Percentiles rank a stretch among this genome's conserved stretches.
Evolutionary conservation across 2,888 invertebrate species (phyloP).

Genomic region (Chelonus formosanus): DNA sequence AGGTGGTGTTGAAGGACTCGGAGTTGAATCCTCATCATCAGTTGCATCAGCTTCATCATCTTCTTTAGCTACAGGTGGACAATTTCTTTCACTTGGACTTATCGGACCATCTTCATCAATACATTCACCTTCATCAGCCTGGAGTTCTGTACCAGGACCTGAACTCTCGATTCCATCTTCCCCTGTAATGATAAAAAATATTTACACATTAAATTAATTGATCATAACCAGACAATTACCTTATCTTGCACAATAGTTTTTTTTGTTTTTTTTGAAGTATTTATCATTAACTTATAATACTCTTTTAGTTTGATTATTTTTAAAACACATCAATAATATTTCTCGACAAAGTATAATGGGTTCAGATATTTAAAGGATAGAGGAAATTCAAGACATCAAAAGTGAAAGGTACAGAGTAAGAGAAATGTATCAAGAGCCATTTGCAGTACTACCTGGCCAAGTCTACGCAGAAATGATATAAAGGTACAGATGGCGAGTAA

Average conservation of each 20-base stretch:
- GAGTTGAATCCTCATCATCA: conserved; percentile 61
- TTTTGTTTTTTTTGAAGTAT: background rate
- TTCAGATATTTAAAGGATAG: background rate
- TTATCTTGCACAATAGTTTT: background rate
- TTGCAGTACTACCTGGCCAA: conserved; percentile 22
- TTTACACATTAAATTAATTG: background rate
- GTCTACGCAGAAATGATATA: conserved; percentile 46
- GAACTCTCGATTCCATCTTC: conserved; percentile 66
- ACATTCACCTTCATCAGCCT: conserved; percentile 71
- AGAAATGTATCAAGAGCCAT: conserved; percentile 19
- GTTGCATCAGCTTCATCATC: conserved; percentile 67
- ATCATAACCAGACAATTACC: background rate
- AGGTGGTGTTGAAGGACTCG: conserved; percentile 54
- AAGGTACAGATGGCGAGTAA: conserved; percentile 55
- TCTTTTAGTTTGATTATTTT: too few relatives aligned
- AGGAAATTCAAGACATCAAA: conserved; percentile 26
- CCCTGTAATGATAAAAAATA: conserved; percentile 66
- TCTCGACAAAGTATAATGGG: background rate
- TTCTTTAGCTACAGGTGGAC: conserved; percentile 65
- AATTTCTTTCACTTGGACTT: conserved; percentile 63
- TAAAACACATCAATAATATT: too few relatives aligned
- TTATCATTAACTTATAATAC: too few relatives aligned
- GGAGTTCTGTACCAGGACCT: conserved; percentile 62
- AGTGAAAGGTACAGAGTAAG: conserved; percentile 3
- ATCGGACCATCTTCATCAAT: conserved; percentile 70